Conservation (phyloP, 2,888 invertebrate genomes). For the Anorthoa munda region DNA sequence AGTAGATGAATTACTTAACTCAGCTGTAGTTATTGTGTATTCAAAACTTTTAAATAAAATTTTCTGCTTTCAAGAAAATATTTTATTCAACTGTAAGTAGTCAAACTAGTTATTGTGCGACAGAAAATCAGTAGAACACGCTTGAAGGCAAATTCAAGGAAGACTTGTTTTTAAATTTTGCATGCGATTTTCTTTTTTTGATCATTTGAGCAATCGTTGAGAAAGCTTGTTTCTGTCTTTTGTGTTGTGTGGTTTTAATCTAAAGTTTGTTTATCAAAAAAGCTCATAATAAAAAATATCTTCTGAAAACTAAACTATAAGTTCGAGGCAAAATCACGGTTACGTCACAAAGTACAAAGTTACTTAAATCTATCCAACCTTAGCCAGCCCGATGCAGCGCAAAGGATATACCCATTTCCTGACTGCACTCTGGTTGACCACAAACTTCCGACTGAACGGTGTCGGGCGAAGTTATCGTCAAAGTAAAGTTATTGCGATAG, state of each 20-base stretch:
- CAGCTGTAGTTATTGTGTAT: neutral
- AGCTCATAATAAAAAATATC: no score
- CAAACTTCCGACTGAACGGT: slow-evolving; percentile 36
- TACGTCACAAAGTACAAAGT: neutral
- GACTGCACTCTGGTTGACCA: slow-evolving; percentile 26
- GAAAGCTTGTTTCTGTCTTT: neutral
- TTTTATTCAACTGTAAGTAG: neutral
- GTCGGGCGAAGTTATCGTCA: slow-evolving; percentile 36
- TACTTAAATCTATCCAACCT: neutral
- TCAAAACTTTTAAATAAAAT: slow-evolving; percentile 10
- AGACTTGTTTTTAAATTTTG: neutral
- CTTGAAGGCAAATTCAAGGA: neutral
- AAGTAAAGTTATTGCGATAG: slow-evolving; percentile 46
- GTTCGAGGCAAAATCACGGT: neutral
- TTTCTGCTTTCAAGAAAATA: slow-evolving; percentile 1
- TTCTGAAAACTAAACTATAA: no score
- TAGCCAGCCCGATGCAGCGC: slow-evolving; percentile 2
- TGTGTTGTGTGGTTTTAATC: no score
- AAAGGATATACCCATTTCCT: slow-evolving; percentile 41
- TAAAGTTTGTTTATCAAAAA: no score
- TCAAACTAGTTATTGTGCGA: neutral
- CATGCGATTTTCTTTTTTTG: neutral
- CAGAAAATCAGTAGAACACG: neutral
- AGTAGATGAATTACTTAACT: slow-evolving; percentile 26
- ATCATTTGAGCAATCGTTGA: no score